Conservation (phyloP, 1,140 invertebrate species). For the Teleopsis dalmanni region DNA sequence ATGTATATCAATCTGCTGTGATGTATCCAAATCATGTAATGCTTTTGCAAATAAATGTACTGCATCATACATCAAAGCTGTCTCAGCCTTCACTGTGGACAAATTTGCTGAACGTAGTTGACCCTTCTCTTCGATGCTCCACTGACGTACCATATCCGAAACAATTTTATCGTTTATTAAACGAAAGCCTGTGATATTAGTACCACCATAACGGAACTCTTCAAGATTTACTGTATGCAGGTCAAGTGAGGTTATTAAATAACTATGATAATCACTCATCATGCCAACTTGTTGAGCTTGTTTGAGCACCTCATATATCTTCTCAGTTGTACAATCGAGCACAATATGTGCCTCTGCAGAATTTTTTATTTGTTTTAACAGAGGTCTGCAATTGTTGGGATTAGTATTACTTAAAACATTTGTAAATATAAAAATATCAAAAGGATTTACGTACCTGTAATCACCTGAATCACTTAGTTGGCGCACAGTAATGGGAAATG, state of each 20-base stretch:
- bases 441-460: conserved; percentile 55
- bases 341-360: conserved; percentile 85
- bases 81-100: conserved; percentile 69
- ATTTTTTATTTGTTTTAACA: conserved; percentile 86
- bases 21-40: conserved; percentile 80
- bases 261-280: conserved; percentile 90
- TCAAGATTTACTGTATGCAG: conserved; percentile 83
- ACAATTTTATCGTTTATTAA: conserved; percentile 52
- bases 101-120: conserved; percentile 35
- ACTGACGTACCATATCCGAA: conserved; percentile 67
- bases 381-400: conserved; percentile 62
- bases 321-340: conserved; percentile 79
- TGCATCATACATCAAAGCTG: conserved; percentile 91
- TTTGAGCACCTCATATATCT: conserved; percentile 76
- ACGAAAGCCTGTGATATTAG: conserved; percentile 85
- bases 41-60: conserved; percentile 91
- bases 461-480: conserved; percentile 72
- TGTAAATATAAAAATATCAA: neutral
- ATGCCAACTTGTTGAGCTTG: conserved; percentile 92
- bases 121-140: conserved; percentile 48
- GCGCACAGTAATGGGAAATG: conserved; percentile 71
- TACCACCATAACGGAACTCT: conserved; percentile 88
- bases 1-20: conserved; percentile 81
- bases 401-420: too few species aligned
- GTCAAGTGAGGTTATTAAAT: conserved; percentile 84